phyloP scores from a whole-genome alignment of 1,140 invertebrate species.

The Belonocnema kinseyi region DNA sequence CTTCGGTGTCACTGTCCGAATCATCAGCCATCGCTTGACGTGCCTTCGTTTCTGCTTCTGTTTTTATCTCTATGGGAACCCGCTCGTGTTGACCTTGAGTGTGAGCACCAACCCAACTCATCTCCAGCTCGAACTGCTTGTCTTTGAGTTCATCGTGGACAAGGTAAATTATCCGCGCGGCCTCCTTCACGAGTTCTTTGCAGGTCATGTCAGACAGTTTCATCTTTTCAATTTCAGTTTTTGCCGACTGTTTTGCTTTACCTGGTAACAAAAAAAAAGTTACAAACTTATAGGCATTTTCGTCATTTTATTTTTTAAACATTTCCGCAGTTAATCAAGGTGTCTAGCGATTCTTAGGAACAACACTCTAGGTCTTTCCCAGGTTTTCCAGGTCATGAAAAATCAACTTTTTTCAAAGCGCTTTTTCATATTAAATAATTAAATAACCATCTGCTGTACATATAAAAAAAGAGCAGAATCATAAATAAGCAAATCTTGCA shows the following conservation, averaged over 20 bases:
- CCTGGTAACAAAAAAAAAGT: constrained; percentile 56
- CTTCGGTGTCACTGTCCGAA: constrained; percentile 89
- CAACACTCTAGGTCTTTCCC: too few relatives aligned
- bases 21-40: constrained; percentile 89
- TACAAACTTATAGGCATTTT: constrained; percentile 31
- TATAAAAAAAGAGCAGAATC: too few relatives aligned
- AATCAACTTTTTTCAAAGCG: too few relatives aligned
- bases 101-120: constrained; percentile 95
- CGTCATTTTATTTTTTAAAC: neutral
- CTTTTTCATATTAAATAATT: too few relatives aligned
- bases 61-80: constrained; percentile 81
- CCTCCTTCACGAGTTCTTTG: constrained; percentile 93
- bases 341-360: too few relatives aligned
- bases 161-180: constrained; percentile 96
- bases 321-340: too few relatives aligned
- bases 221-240: constrained; percentile 99
- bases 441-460: too few relatives aligned
- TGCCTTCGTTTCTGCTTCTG: constrained; percentile 87
- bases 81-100: constrained; percentile 85
- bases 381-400: too few relatives aligned
- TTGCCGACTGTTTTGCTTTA: constrained; percentile 98
- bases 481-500: too few relatives aligned
- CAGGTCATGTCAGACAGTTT: constrained; percentile 91
- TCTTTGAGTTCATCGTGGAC: constrained; percentile 99
- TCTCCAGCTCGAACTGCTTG: constrained; percentile 97